Percentiles rank a stretch among this genome's conserved stretches.
phyloP scores from a whole-genome alignment of 2,113 vertebrate species.

The Buteo buteo region DNA sequence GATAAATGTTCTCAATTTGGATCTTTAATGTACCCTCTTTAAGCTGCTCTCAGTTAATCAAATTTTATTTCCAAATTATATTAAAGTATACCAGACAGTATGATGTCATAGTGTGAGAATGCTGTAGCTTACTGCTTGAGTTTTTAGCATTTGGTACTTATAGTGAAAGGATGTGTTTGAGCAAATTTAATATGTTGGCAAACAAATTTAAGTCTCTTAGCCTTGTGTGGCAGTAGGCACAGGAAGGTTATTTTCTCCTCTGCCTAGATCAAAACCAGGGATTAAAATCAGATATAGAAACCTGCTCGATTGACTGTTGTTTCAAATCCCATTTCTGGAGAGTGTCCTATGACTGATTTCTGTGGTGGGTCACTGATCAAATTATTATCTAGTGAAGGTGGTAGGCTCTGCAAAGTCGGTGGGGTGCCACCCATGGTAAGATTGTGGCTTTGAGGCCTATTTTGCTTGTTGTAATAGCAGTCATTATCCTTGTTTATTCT shows the following conservation, averaged over 20 bases:
- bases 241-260: slow-evolving; percentile 5
- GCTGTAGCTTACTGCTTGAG: slow-evolving; percentile 57
- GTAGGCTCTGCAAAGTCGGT: not conserved
- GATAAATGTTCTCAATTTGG: slow-evolving; percentile 59
- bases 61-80: slow-evolving; percentile 66
- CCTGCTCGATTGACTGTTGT: not conserved
- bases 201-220: not conserved
- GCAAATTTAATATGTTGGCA: slow-evolving; percentile 21
- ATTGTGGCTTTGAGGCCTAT: not conserved
- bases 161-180: slow-evolving; percentile 40
- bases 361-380: not conserved
- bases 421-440: not conserved
- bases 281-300: slow-evolving; percentile 36
- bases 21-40: slow-evolving; percentile 71
- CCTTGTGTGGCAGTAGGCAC: not conserved
- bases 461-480: not conserved
- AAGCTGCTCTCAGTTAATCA: slow-evolving; percentile 66
- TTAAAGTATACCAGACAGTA: slow-evolving; percentile 69
- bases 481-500: not conserved
- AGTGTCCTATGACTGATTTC: not conserved
- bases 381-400: not conserved
- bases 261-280: slow-evolving; percentile 5
- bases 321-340: slow-evolving; percentile 4
- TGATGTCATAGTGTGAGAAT: slow-evolving; percentile 73
- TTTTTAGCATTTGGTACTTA: slow-evolving; percentile 56